Base-by-base conservation (phyloP, 2,888 invertebrate genomes). In the Lottia scabra region DNA sequence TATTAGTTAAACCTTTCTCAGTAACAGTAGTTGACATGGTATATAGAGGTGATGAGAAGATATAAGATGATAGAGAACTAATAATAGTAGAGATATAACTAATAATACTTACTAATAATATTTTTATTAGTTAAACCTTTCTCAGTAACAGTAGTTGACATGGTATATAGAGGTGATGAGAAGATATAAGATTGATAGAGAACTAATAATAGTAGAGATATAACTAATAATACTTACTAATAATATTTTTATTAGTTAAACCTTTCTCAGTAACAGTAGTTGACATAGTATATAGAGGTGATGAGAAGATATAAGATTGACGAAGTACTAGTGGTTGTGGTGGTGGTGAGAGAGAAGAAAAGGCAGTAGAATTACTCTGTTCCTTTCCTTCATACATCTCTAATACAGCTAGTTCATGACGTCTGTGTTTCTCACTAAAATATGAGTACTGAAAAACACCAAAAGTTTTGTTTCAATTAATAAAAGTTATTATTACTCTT, bases 341-440 rank as follows among this genome's bases (percentile, higher is more conserved):
- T 68, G 93, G 93, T 8, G 94, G 92, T 72, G 93, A 92, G 83
- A 96, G 92, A 13, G 98, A 98, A 80, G 96, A 96, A 91, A 98
- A 98, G 56, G 94, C 94, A 88, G 87, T 86, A 73, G 94, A 94
- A 85, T 96, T 96, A 74, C 93, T 92, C 89, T 96, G 94, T 79
- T 93, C 92, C 83, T 94, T 94, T 63, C 99, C 99, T 90, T 98
- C 98, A 90, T 97, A 99, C 78, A 99, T 91, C 91, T 99, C 99
- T 83, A 99, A 91, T 0, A 97, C 94, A 0, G 95, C 95, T 72
- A 99, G 92, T 91, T 99, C 99, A 16, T 94, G 94, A 69, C 99
- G 93, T 48, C 99, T 93, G 81, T 94, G 95, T 90, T 97, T 96
- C 85, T 98, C 97, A 90, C 95, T 99, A 91, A 94, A 96, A 90